Evolutionary conservation across 2,888 invertebrate species (phyloP), one percentile per base, ranked within the genome.

Genomic region (Melinopterus prodromus): DNA sequence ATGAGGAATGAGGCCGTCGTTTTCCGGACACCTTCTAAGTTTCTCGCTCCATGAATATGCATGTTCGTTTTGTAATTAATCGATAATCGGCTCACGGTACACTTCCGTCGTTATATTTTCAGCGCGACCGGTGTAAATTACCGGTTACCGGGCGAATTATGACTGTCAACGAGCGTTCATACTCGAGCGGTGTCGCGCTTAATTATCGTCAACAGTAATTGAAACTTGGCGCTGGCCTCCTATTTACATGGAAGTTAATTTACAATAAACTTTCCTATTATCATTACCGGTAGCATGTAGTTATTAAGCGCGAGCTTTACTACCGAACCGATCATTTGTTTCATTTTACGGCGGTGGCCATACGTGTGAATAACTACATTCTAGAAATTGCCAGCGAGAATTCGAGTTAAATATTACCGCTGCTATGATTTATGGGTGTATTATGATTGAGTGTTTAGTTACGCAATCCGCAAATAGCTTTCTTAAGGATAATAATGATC

Each of bases 241-340:
- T 53, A 53, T 53, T 53, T 53, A 12, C 53, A 53, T 53, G 53
- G 53, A 53, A 53, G 53, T 53, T 53, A 53, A 53, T 53, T 53
- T 53, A 53, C 53, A 53, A 53, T 53, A 53, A 53, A 53, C 53
- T 53, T 53, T 53, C 53, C 53, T 53, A 53, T 53, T 53, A 53
- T 53, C 53, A 53, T 53, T 53, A 53, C 12, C 5, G 53, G 53
- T 53, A 26, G 26, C 26, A 26, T 26, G 26, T 26, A 53, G 53
- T 53, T 53, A 53, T 53, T 53, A 53, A 53, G 53, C 53, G 53
- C 12, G 2, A 4, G 12, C 53, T 53, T 53, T 53, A 53, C 9
- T 53, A 53, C 53, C 53, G 2, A 12, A 53, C 53, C 53, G 53
- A 53, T 53, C 53, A 53, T 53, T 53, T 53, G 53, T 53, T 53